Conservation (phyloP, 1,140 invertebrate genomes). For the Eurosta solidaginis region DNA sequence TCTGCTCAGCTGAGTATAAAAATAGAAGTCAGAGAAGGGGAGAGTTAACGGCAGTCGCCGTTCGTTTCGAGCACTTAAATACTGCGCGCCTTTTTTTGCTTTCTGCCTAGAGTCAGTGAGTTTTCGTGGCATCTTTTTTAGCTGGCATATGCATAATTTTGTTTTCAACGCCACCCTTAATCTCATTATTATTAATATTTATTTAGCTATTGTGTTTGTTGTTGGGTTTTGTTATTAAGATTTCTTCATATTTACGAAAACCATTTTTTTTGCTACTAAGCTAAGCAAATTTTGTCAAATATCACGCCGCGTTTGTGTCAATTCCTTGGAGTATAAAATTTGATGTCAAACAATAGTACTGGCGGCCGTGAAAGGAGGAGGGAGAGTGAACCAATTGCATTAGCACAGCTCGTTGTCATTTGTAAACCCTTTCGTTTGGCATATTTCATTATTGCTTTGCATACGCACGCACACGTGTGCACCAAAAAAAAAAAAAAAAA, state of each 20-base stretch:
- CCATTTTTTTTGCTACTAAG: not conserved
- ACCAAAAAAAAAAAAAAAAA: too few relatives aligned
- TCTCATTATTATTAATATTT: not conserved
- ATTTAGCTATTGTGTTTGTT: not conserved
- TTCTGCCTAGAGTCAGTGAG: too few relatives aligned
- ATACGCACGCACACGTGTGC: not conserved
- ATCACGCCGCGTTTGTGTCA: not conserved
- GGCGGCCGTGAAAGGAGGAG: not conserved
- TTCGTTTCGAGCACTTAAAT: too few relatives aligned
- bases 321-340: slow-evolving; percentile 10
- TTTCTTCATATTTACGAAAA: not conserved
- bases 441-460: not conserved
- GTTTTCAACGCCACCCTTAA: not conserved
- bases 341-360: not conserved
- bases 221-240: not conserved
- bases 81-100: too few relatives aligned
- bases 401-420: not conserved
- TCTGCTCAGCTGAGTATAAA: not conserved
- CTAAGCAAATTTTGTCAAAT: slow-evolving; percentile 1
- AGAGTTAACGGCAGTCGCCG: not conserved
- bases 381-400: not conserved
- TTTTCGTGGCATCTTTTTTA: not conserved
- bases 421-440: not conserved
- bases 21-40: not conserved
- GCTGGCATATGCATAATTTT: not conserved